Conservation (phyloP, 1,140 invertebrate species). For the Stenopsyche tienmushanensis region DNA sequence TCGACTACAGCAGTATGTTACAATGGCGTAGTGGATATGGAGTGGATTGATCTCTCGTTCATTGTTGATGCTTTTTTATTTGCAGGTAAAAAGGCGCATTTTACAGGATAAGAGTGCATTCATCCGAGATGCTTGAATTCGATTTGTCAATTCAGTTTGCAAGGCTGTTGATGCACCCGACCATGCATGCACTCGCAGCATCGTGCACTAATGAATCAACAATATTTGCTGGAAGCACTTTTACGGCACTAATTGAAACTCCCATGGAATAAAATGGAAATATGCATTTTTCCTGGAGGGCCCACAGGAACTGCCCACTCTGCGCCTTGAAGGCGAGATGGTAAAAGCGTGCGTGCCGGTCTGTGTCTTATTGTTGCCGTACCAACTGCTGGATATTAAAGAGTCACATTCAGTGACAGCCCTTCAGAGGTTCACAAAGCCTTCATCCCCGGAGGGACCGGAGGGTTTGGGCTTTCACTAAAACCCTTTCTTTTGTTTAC, state of each 20-base stretch:
- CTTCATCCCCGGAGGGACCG: constrained; percentile 1
- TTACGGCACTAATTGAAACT: too few species aligned
- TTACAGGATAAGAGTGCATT: constrained; percentile 3
- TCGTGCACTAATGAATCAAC: too few species aligned
- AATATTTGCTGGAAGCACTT: too few species aligned
- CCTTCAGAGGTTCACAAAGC: constrained; percentile 18
- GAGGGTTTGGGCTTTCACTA: constrained; percentile 17
- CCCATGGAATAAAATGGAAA: too few species aligned
- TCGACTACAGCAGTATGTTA: too few species aligned
- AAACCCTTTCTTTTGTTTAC: constrained; percentile 35
- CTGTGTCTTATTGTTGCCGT: background rate
- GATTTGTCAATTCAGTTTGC: constrained; percentile 21
- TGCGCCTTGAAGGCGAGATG: background rate
- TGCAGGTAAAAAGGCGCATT: background rate
- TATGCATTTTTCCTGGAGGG: too few species aligned
- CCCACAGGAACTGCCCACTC: background rate
- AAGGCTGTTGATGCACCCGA: background rate
- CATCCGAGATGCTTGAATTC: constrained; percentile 6
- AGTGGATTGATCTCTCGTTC: background rate
- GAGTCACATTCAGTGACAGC: constrained; percentile 32
- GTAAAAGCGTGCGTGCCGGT: background rate
- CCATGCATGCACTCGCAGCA: too few species aligned
- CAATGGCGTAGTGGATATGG: background rate
- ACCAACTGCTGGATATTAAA: constrained; percentile 29
- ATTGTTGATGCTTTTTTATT: background rate